These are phyloP conservation scores for Timandra comae DNA, from an alignment of 2,888 invertebrate species.

Conservation along the genomic window DNA sequence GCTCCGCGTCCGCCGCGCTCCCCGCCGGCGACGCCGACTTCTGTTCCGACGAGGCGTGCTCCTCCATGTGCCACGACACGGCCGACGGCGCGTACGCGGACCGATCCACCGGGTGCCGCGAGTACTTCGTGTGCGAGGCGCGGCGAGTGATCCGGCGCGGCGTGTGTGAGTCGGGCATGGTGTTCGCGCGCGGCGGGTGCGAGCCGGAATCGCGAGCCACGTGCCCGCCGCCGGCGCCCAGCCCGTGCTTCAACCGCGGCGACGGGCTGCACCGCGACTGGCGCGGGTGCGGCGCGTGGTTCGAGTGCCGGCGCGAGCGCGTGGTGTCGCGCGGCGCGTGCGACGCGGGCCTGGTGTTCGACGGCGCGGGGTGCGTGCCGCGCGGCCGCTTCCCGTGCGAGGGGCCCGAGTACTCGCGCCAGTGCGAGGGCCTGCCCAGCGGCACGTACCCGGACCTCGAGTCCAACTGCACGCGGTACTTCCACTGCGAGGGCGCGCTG, in stretches of 20 bases:
- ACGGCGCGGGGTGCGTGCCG: slow-evolving; percentile 66
- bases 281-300: slow-evolving; percentile 68
- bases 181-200: slow-evolving; percentile 73
- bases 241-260: slow-evolving; percentile 62
- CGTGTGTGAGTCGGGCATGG: slow-evolving; percentile 69
- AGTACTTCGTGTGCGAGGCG: slow-evolving; percentile 76
- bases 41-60: slow-evolving; percentile 66
- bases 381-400: slow-evolving; percentile 54
- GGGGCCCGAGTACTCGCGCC: slow-evolving; percentile 53
- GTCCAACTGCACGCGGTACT: slow-evolving; percentile 71
- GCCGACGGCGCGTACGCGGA: slow-evolving; percentile 77
- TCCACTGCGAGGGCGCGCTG: slow-evolving; percentile 61
- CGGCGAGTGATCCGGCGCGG: slow-evolving; percentile 70
- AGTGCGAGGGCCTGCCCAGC: slow-evolving; percentile 67
- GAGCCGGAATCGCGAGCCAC: slow-evolving; percentile 54
- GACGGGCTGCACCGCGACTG: slow-evolving; percentile 66
- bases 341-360: slow-evolving; percentile 61
- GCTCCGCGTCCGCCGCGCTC: slow-evolving; percentile 55
- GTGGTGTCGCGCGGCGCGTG: slow-evolving; percentile 65
- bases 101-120: slow-evolving; percentile 70
- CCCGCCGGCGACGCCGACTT: slow-evolving; percentile 73
- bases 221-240: slow-evolving; percentile 64
- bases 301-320: slow-evolving; percentile 64
- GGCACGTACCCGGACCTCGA: slow-evolving; percentile 74
- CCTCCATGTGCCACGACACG: slow-evolving; percentile 67